Percentiles rank a stretch among this genome's conserved stretches.
These are phyloP conservation scores for Candidula unifasciata DNA, from an alignment of 2,888 invertebrate species.

Conservation along the genomic window DNA sequence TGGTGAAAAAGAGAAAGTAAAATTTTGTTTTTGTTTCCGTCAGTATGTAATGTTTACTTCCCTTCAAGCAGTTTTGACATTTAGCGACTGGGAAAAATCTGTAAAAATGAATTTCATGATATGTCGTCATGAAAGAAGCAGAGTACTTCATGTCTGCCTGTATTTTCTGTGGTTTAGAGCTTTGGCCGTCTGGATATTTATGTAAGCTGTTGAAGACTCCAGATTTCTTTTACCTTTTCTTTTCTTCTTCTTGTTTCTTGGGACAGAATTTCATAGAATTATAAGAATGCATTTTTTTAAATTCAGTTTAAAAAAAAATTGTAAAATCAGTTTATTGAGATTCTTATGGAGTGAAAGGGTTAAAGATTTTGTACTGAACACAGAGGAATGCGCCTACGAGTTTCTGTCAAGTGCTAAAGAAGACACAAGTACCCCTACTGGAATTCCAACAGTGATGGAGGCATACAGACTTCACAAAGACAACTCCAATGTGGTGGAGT, in stretches of 20 bases:
- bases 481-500: constrained; percentile 75
- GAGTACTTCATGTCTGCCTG: too few species aligned
- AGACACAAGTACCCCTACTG: constrained; percentile 64
- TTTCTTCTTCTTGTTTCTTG: neutral
- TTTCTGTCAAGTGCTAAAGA: constrained; percentile 69
- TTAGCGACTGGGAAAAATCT: too few species aligned
- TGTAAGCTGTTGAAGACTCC: too few species aligned
- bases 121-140: too few species aligned
- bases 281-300: too few species aligned
- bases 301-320: neutral
- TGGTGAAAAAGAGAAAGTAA: too few species aligned
- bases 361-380: constrained; percentile 53
- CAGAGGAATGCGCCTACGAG: constrained; percentile 76
- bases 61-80: too few species aligned
- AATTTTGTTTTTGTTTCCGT: too few species aligned
- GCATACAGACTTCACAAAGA: constrained; percentile 75
- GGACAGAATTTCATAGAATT: neutral
- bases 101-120: too few species aligned
- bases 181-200: too few species aligned
- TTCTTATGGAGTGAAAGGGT: neutral
- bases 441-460: constrained; percentile 71
- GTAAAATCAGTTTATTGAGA: neutral
- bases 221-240: neutral
- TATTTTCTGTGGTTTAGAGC: too few species aligned
- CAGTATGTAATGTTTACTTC: too few species aligned